Base-by-base conservation (phyloP, 2,113 vertebrate species). In the Lamprotornis superbus region DNA sequence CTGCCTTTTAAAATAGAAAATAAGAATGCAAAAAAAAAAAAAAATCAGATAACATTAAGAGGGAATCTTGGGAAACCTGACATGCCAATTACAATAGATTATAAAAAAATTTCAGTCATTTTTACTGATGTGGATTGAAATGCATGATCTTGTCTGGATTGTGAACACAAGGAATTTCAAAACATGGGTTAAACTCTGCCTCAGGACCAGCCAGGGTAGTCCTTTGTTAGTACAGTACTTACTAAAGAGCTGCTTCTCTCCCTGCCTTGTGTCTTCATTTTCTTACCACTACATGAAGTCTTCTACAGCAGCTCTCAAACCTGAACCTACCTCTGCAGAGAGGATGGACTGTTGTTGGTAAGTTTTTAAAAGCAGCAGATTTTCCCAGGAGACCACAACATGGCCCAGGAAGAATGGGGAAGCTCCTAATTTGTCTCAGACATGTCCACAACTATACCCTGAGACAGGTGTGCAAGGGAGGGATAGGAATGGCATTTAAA, bases 321-420 rank as follows among this genome's bases (percentile, higher is more conserved):
- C 8, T 52, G 35, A 82, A 24, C 37, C 40, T 46, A 6, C 15
- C 33, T 30, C 56, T 79, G 33, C 71, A 80, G 31, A 77, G 44
- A 75, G 35, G 14, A 83, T 7, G 30, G 40, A 33, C 25, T 50
- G 16, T 12, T 33, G 25, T 11, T 27, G 25, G 17, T 2, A 55
- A 60, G 25, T 5, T 49, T 63, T 25, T 39, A 39, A 55, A 44
- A 89, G 68, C 6, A 89, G n/a, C 18, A 88, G 39, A 67, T 81
- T 67, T 61, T 10, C 77, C 18, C 23, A 46, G 33, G 39, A 84
- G 33, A 67, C 16, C 40, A n/a, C 16, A 53, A 5, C 22, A 24
- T 0, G 1, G 40, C 67, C n/a, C 35, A 88, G 22, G 49, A 25
- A 71, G 12, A 14, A 60, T 0, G 21, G 11, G 10, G 33, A 64